Base-by-base conservation (phyloP, 2,113 vertebrate genomes). In the Benitochromis conjunctus region DNA sequence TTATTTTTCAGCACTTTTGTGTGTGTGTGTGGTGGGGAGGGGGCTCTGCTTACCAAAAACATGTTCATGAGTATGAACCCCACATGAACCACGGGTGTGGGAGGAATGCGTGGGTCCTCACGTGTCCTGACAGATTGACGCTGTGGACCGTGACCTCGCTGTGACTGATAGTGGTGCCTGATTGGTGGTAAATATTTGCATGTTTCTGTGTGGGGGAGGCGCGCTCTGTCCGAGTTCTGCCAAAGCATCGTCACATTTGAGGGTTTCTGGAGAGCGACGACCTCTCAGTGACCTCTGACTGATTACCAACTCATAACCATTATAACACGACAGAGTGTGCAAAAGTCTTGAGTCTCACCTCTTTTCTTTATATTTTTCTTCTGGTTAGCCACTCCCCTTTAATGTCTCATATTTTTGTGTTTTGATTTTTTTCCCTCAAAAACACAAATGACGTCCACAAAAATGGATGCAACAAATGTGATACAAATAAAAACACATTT, bases 181-280 rank as follows among this genome's bases (percentile, higher is more conserved):
- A 91, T 86, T 82, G 55, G 88, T 66, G 34, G 57, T 80, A 91
- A 93, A 92, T 94, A 83, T 95, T 95, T 94, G 93, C 88, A 26
- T 82, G 80, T 78, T 79, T 90, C 16, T 53, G 83, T 66, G 21
- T 11, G 83, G 83, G 83, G 90, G 83, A 84, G 71, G 43, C 11
- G 1, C 31, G 9, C n/a, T 11, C 31, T 29, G 24, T 13, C 41
- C 9, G 18, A 56, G 11, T 55, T 55, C n/a, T 55, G n/a, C 58
- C 60, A 36, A 14, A 19, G 0, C 18, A 3, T 36, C 29, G 11
- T 64, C 46, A 54, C 18, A 7, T 46, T 16, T 29, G 43, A 48
- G 43, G 24, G 43, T 19, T 74, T 74, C 16, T 46, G 3, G 43
- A 74, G 41, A 48, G 66, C 16, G 2, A 48, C 21, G 9, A 74